Base-by-base conservation (phyloP, 1,140 invertebrate genomes). In the Thereuonema tuberculata region DNA sequence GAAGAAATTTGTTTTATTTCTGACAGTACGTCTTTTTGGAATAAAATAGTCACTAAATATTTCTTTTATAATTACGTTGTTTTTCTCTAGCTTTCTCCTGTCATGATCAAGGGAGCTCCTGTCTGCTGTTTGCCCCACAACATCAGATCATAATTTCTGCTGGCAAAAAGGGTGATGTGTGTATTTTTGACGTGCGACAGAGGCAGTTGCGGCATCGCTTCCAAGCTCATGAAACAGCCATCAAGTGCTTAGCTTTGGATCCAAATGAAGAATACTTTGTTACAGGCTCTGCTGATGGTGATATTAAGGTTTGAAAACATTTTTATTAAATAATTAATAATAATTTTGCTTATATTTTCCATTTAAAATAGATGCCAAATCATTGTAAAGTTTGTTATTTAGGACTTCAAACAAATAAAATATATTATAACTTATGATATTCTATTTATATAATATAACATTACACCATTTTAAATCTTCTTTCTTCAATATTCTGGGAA, bases 221-320 rank as follows among this genome's bases (percentile, higher is more conserved):
- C 74, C 82, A 85, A 74, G 92, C 89, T 52, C 93, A 97, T 70
- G 92, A 96, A 67, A 86, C 84, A 47, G 83, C 92, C 57, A 87
- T 99, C 54, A 96, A 96, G 76, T 95, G 93, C 72, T 79, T 99
- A 62, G 86, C 92, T 29, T 78, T 98, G 14, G 93, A 98, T 78
- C 89, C 90, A 0, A 83, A 86, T 56, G 93, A 98, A 76, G 93
- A 98, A 74, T 91, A 89, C 73, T 97, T 98, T 74, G 92, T 93
- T 9, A 94, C 94, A 58, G 96, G 95, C 31, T 90, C 94, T 43
- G 89, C 92, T n/a, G 95, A 99, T 75, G 96, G 96, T 24, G 93
- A 98, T 75, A 95, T 99, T 63, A 98, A 98, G 83, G 94, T 96
- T 73, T 65, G 58, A 60, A 9, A 23, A 14, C 5, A 5, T 23